These are phyloP conservation scores for Auanema freiburgensis DNA, from an alignment of 2,888 invertebrate species.

Conservation along the genomic window DNA sequence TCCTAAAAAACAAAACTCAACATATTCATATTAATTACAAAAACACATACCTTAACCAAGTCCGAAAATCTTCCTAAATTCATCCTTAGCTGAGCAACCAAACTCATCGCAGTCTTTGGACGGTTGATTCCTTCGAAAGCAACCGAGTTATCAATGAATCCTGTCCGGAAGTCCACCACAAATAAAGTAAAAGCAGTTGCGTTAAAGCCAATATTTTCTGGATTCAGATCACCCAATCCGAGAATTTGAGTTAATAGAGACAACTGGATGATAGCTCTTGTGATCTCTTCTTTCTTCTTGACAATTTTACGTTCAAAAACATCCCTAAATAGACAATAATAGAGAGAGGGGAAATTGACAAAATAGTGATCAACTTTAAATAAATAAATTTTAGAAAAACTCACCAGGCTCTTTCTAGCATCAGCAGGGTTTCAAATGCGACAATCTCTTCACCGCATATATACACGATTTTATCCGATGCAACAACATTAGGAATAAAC, in stretches of 20 bases:
- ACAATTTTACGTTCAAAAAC: conserved; percentile 13
- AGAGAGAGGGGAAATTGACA: conserved; percentile 3
- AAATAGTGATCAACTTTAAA: too few relatives aligned
- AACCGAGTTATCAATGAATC: conserved; percentile 14
- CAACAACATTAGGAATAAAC: conserved; percentile 10
- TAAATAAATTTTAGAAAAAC: conserved; percentile 8
- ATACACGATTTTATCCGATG: conserved; percentile 10
- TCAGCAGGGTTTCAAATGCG: conserved; percentile 8
- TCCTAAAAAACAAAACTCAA: conserved; percentile 12
- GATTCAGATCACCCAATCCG: conserved; percentile 9
- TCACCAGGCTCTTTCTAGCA: conserved; percentile 11
- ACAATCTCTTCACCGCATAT: conserved; percentile 6
- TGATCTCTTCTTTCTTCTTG: conserved; percentile 8
- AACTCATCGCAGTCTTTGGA: conserved; percentile 7
- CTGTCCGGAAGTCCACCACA: conserved; percentile 8
- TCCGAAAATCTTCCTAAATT: conserved; percentile 10
- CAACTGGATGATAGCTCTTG: conserved; percentile 10
- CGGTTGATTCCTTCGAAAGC: conserved; percentile 11
- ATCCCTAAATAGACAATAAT: conserved; percentile 12
- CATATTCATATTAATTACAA: conserved; percentile 6
- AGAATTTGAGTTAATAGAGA: conserved; percentile 9
- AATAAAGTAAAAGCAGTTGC: neutral
- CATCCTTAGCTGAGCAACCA: conserved; percentile 10
- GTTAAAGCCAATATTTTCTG: conserved; percentile 6
- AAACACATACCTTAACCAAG: conserved; percentile 12